Conservation (phyloP, 2,113 vertebrate genomes). For the Lepus europaeus region DNA sequence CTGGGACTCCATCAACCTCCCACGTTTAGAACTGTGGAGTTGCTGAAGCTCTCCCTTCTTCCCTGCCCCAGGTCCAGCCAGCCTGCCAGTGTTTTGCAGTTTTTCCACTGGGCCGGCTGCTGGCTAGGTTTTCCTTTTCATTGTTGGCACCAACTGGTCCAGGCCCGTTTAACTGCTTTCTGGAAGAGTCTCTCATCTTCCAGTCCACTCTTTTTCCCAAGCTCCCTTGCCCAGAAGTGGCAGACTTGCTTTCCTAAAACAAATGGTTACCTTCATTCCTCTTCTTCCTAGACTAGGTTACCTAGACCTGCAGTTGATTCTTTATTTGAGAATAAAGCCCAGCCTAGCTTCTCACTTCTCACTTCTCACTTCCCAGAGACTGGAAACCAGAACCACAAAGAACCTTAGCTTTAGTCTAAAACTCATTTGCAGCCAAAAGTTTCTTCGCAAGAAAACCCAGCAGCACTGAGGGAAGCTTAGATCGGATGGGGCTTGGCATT, state of each 20-base stretch:
- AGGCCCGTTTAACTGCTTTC: neutral
- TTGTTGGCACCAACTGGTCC: neutral
- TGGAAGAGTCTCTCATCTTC: neutral
- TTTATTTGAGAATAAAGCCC: conserved; percentile 20
- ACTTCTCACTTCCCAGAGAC: neutral
- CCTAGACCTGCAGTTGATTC: neutral
- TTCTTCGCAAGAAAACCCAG: conserved; percentile 22
- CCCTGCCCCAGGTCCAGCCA: neutral
- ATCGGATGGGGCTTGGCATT: neutral
- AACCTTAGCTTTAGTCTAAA: neutral
- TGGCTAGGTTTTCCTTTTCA: neutral
- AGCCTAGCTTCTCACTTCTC: neutral
- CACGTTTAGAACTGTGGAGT: neutral
- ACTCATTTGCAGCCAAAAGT: neutral
- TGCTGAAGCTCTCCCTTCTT: neutral
- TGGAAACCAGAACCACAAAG: neutral
- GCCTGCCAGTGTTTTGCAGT: neutral
- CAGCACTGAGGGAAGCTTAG: neutral
- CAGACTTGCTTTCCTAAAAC: neutral
- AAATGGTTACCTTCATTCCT: neutral
- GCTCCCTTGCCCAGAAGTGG: neutral
- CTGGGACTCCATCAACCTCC: neutral
- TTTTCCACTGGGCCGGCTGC: neutral
- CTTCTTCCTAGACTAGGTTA: neutral
- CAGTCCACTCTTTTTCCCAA: neutral